Conservation (phyloP, 1,140 invertebrate species). For the Drosophila sechellia region DNA sequence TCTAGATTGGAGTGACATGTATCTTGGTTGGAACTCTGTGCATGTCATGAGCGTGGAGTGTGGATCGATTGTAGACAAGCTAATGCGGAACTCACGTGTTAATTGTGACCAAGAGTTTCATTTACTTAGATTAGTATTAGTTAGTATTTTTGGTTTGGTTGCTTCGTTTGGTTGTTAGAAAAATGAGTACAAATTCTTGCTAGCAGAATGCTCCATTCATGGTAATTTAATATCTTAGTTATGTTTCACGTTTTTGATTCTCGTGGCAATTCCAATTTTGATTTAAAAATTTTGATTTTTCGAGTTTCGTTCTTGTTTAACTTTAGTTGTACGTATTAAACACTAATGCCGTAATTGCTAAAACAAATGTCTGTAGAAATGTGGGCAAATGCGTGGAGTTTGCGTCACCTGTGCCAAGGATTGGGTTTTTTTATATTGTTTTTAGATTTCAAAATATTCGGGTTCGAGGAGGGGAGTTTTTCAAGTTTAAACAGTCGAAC, state of each 20-base stretch:
- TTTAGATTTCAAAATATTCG: slow-evolving; percentile 10
- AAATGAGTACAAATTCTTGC: slow-evolving; percentile 68
- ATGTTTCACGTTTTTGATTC: slow-evolving; percentile 68
- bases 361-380: slow-evolving; percentile 76
- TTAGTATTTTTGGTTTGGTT: slow-evolving; percentile 52
- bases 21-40: slow-evolving; percentile 51
- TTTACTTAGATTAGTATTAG: slow-evolving; percentile 50
- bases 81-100: slow-evolving; percentile 79
- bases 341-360: slow-evolving; percentile 76
- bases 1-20: slow-evolving; percentile 18
- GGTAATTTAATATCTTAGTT: slow-evolving; percentile 49
- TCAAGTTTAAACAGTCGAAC: slow-evolving; percentile 38
- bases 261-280: slow-evolving; percentile 71
- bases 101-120: slow-evolving; percentile 68
- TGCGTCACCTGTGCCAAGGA: slow-evolving; percentile 74
- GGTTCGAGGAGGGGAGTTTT: slow-evolving; percentile 35
- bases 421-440: slow-evolving; percentile 16
- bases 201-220: slow-evolving; percentile 49
- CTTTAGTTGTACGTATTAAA: slow-evolving; percentile 72
- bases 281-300: slow-evolving; percentile 58
- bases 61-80: slow-evolving; percentile 75
- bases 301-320: slow-evolving; percentile 25
- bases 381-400: slow-evolving; percentile 72
- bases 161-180: slow-evolving; percentile 48
- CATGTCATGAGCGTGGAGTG: slow-evolving; percentile 72